These are phyloP conservation scores for Oscheius sp. DNA, from an alignment of 2,888 invertebrate species.

Conservation along the genomic window DNA sequence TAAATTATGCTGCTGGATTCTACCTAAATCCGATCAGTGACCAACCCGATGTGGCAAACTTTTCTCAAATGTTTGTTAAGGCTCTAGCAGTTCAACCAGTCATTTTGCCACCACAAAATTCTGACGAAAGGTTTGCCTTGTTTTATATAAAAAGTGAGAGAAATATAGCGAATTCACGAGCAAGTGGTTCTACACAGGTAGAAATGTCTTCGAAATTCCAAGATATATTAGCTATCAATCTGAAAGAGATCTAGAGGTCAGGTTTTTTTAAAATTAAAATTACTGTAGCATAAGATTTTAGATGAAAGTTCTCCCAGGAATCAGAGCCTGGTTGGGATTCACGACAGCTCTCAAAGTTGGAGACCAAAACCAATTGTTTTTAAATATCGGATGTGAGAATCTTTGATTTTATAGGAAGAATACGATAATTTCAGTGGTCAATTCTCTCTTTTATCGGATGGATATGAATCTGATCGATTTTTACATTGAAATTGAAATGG, in stretches of 20 bases:
- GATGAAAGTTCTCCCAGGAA: slow-evolving; percentile 37
- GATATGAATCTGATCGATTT: slow-evolving; percentile 32
- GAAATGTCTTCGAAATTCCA: background rate
- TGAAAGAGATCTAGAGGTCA: background rate
- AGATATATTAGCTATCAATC: background rate
- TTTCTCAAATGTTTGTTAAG: background rate
- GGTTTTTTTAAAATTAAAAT: background rate
- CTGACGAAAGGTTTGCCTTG: background rate
- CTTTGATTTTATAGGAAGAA: background rate
- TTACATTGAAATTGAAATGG: slow-evolving; percentile 20
- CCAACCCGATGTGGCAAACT: background rate
- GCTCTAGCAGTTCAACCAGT: background rate
- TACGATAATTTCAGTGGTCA: slow-evolving; percentile 36
- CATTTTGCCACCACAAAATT: background rate
- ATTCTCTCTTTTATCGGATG: slow-evolving; percentile 38
- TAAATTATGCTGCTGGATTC: background rate
- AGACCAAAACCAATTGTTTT: slow-evolving; percentile 30
- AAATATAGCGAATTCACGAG: background rate
- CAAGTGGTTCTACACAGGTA: background rate
- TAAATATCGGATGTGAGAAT: slow-evolving; percentile 41
- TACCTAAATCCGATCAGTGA: background rate
- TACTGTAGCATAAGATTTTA: background rate
- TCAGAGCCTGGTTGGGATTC: slow-evolving; percentile 46
- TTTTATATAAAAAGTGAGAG: background rate
- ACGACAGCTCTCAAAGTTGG: slow-evolving; percentile 37